Conservation (phyloP, 2,888 invertebrate genomes). For the Lasioglossum marginatum region DNA sequence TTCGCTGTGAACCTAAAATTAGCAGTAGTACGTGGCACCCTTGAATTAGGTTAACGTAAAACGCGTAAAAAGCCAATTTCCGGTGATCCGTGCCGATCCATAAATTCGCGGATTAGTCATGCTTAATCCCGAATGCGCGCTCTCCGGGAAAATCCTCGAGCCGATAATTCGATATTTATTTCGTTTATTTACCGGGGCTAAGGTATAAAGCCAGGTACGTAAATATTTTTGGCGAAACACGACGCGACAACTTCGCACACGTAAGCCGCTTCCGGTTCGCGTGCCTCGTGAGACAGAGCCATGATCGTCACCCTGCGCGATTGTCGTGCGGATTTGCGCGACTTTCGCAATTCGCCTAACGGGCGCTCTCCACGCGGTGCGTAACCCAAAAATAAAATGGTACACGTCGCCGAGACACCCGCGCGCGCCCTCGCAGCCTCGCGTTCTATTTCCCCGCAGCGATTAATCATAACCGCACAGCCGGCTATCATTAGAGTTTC, state of each 20-base stretch:
- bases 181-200: background rate
- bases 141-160: background rate
- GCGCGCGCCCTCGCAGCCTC: conserved; percentile 28
- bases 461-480: conserved; percentile 49
- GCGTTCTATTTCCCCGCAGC: conserved; percentile 54
- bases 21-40: background rate
- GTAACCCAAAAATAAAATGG: conserved; percentile 68
- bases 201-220: background rate
- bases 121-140: background rate
- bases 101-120: background rate
- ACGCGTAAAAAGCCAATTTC: background rate
- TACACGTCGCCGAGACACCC: conserved; percentile 44
- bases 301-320: conserved; percentile 11
- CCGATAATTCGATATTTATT: background rate
- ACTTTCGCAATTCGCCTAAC: conserved; percentile 59
- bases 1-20: background rate
- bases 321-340: conserved; percentile 8
- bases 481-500: conserved; percentile 28
- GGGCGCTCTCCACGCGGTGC: conserved; percentile 47
- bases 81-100: background rate
- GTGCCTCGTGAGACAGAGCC: background rate
- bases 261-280: background rate
- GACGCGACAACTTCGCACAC: background rate
- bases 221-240: background rate
- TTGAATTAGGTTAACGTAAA: background rate